Percentiles rank a stretch among this genome's conserved stretches.
Conservation (phyloP, 2,888 invertebrate species). For the Pyrgus malvae region DNA sequence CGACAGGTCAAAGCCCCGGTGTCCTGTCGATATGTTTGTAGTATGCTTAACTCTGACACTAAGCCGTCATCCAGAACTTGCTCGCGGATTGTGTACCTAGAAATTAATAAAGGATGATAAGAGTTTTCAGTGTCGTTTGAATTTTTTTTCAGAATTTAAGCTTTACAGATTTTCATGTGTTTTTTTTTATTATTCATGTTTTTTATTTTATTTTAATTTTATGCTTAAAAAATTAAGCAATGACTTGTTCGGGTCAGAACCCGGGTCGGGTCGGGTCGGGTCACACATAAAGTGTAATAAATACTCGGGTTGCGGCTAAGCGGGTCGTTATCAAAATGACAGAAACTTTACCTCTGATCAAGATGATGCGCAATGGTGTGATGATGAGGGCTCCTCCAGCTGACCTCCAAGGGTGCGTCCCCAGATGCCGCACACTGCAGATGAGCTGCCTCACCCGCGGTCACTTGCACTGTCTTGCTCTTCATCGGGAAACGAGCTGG, state of each 20-base stretch:
- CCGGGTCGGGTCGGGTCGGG: too few relatives aligned
- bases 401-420: constrained; percentile 93
- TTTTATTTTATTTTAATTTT: too few relatives aligned
- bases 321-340: too few relatives aligned
- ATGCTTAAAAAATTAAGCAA: too few relatives aligned
- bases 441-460: constrained; percentile 90
- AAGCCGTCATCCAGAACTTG: constrained; percentile 90
- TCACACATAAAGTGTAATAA: too few relatives aligned
- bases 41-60: constrained; percentile 92
- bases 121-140: neutral
- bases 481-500: constrained; percentile 93
- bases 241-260: too few relatives aligned
- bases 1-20: constrained; percentile 94
- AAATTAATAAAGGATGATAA: too few relatives aligned
- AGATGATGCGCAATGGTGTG: constrained; percentile 85
- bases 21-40: constrained; percentile 92
- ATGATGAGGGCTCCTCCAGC: constrained; percentile 91
- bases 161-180: too few relatives aligned
- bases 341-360: constrained; percentile 29
- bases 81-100: constrained; percentile 87
- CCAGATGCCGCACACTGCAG: constrained; percentile 93
- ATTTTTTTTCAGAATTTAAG: too few relatives aligned
- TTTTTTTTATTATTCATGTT: too few relatives aligned
- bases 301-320: too few relatives aligned
- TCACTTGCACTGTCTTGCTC: constrained; percentile 90